Conservation (phyloP, 1,140 invertebrate genomes). For the Chrysopa pallens region DNA sequence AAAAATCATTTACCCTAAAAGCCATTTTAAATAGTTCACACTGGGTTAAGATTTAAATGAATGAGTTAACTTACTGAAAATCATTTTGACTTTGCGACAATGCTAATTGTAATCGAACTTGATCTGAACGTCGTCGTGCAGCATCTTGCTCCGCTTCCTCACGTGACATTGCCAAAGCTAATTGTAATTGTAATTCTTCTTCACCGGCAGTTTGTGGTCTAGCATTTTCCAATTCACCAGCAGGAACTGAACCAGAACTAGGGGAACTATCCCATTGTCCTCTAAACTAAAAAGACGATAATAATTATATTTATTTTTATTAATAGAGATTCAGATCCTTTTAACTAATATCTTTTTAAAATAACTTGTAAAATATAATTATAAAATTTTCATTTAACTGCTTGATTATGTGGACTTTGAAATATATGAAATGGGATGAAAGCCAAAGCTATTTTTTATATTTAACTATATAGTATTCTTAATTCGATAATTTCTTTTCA, state of each 20-base stretch:
- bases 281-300: background rate
- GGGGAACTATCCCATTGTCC: background rate
- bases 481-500: too few species aligned
- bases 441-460: too few species aligned
- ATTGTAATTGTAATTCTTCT: conserved; percentile 93
- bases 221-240: conserved; percentile 73
- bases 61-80: conserved; percentile 42
- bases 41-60: too few species aligned
- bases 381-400: too few species aligned
- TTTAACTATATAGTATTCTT: too few species aligned
- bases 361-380: too few species aligned
- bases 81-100: conserved; percentile 85
- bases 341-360: too few species aligned
- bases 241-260: background rate
- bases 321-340: too few species aligned
- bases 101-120: conserved; percentile 84
- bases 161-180: conserved; percentile 94
- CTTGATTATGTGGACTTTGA: too few species aligned
- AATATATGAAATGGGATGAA: too few species aligned
- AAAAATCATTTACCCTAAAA: too few species aligned
- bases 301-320: conserved; percentile 2
- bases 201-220: conserved; percentile 90
- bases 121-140: conserved; percentile 78
- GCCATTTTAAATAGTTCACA: too few species aligned
- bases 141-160: conserved; percentile 97